Evolutionary conservation across 2,113 vertebrate species (phyloP).

Genomic region (Anguilla japonica): DNA sequence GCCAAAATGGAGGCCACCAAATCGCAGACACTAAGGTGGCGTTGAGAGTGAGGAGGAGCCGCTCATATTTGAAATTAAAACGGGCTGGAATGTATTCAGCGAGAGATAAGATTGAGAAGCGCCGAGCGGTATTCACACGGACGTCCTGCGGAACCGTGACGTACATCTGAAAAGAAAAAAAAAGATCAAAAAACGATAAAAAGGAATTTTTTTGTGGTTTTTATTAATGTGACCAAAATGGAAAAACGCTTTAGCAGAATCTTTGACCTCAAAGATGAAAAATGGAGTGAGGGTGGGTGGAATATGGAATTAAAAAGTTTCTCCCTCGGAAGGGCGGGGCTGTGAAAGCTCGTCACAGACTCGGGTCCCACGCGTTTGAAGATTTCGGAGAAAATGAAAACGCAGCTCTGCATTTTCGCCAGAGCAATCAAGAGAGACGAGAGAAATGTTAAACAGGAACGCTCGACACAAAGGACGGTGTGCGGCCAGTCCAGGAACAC

Average conservation of each 20-base stretch:
- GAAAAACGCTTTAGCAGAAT: constrained; percentile 4
- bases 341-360: background rate
- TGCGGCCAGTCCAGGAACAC: background rate
- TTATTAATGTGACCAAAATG: constrained; percentile 18
- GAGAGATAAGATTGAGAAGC: constrained; percentile 3
- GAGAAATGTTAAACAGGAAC: constrained; percentile 22
- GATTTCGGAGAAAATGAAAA: constrained; percentile 23
- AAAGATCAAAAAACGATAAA: background rate
- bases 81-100: background rate
- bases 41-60: background rate
- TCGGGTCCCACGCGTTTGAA: background rate
- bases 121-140: background rate
- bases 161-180: background rate
- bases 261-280: constrained; percentile 18
- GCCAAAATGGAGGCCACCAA: background rate
- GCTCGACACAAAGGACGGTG: constrained; percentile 1
- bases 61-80: background rate
- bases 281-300: background rate
- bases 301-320: background rate
- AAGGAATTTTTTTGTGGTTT: background rate
- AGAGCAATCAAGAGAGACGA: constrained; percentile 15
- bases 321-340: background rate
- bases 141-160: background rate
- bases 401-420: background rate
- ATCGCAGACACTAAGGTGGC: background rate